Conservation (phyloP, 2,797 vertebrate genomes). For the Pygocentrus nattereri region DNA sequence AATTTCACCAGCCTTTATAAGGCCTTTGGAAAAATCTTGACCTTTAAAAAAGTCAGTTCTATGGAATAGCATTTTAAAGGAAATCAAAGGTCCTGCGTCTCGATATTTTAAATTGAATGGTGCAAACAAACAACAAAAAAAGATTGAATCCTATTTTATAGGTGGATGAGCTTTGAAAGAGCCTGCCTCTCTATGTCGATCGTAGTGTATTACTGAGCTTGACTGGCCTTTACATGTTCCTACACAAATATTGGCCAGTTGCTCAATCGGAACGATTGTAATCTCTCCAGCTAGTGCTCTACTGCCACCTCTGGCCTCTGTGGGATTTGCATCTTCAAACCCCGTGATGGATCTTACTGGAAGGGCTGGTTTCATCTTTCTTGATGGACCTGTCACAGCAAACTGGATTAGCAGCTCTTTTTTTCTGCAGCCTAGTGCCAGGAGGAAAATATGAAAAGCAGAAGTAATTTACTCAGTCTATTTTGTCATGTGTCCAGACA, state of each 20-base stretch:
- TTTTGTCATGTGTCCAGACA: background rate
- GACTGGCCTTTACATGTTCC: constrained; percentile 10
- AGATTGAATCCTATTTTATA: constrained; percentile 23
- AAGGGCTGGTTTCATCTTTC: constrained; percentile 10
- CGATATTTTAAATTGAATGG: constrained; percentile 32
- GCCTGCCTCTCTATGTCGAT: constrained; percentile 22
- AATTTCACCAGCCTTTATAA: constrained; percentile 35
- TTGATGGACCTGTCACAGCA: background rate
- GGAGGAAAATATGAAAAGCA: background rate
- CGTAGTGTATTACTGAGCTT: background rate
- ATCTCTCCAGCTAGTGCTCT: constrained; percentile 59
- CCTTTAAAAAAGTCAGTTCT: constrained; percentile 32
- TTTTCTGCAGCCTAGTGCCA: constrained; percentile 10
- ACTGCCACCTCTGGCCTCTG: constrained; percentile 72
- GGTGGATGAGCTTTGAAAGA: constrained; percentile 18
- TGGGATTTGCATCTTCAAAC: constrained; percentile 70
- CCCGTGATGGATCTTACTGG: background rate
- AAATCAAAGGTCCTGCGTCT: constrained; percentile 24
- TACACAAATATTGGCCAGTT: constrained; percentile 9
- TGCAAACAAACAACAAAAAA: constrained; percentile 12
- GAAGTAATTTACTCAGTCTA: background rate
- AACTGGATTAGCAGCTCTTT: background rate
- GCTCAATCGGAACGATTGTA: background rate
- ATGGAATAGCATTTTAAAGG: constrained; percentile 28
- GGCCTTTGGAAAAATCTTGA: constrained; percentile 14